These are phyloP conservation scores for Phrynosoma platyrhinos DNA, from an alignment of 2,113 vertebrate genomes.

Conservation along the genomic window DNA sequence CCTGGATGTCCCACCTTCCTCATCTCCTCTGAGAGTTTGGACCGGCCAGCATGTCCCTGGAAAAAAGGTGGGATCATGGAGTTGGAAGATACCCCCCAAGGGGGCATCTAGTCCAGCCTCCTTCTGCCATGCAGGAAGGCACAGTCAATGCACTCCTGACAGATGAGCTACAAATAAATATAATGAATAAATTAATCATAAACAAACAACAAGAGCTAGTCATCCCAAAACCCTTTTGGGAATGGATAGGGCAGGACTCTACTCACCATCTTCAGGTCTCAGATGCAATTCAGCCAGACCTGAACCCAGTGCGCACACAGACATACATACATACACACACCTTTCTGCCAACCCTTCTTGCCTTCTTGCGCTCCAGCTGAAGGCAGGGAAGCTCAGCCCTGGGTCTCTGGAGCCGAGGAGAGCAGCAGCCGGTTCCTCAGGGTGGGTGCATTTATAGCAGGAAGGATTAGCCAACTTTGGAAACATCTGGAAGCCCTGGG, in stretches of 20 bases:
- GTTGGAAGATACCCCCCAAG: too few relatives aligned
- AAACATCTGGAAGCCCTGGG: background rate
- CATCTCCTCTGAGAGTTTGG: background rate
- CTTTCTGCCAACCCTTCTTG: background rate
- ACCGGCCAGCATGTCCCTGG: background rate
- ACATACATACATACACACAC: too few relatives aligned
- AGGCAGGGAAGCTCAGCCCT: background rate
- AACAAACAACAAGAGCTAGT: too few relatives aligned
- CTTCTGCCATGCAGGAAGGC: too few relatives aligned
- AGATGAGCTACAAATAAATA: too few relatives aligned
- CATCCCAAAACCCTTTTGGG: too few relatives aligned
- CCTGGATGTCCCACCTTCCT: fast-evolving
- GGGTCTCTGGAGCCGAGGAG: background rate
- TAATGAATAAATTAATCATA: too few relatives aligned
- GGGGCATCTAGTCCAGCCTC: too few relatives aligned
- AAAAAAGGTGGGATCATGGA: too few relatives aligned
- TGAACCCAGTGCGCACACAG: too few relatives aligned
- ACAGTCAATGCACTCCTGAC: too few relatives aligned
- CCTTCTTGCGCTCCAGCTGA: background rate
- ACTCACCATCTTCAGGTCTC: background rate
- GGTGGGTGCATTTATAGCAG: conserved; percentile 25
- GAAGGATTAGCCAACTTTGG: fast-evolving
- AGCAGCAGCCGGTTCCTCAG: background rate
- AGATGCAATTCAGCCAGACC: too few relatives aligned
- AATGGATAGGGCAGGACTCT: background rate